phyloP scores from a whole-genome alignment of 2,113 vertebrate species.

The Neogobius melanostomus region DNA sequence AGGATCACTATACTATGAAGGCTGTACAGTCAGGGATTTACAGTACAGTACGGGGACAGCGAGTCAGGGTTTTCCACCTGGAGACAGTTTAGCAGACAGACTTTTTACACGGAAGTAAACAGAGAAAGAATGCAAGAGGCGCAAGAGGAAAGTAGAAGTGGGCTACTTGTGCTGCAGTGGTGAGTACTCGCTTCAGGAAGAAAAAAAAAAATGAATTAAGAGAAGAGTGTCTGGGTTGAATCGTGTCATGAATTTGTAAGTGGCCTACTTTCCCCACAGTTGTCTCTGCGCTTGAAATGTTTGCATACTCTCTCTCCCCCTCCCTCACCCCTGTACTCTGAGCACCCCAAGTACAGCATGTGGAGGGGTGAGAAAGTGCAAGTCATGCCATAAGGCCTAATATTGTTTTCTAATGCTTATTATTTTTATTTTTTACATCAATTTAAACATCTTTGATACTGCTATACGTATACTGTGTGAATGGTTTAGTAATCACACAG shows the following conservation, averaged over 20 bases:
- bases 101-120: slow-evolving; percentile 43
- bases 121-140: slow-evolving; percentile 40
- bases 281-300: slow-evolving; percentile 29
- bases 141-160: slow-evolving; percentile 54
- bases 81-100: slow-evolving; percentile 33
- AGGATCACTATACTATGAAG: slow-evolving; percentile 59
- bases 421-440: slow-evolving; percentile 31
- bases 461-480: not conserved
- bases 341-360: slow-evolving; percentile 31
- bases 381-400: slow-evolving; percentile 68
- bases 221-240: slow-evolving; percentile 22
- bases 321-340: slow-evolving; percentile 5
- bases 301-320: slow-evolving; percentile 11
- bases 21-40: slow-evolving; percentile 34
- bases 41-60: slow-evolving; percentile 16
- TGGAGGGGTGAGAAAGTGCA: slow-evolving; percentile 70
- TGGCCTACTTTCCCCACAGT: slow-evolving; percentile 58
- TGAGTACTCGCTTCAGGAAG: slow-evolving; percentile 62
- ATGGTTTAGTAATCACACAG: not conserved
- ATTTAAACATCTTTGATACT: slow-evolving; percentile 31
- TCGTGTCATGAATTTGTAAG: slow-evolving; percentile 50
- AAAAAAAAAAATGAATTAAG: slow-evolving; percentile 49
- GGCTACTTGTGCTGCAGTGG: slow-evolving; percentile 61
- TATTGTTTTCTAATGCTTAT: slow-evolving; percentile 43
- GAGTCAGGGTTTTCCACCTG: slow-evolving; percentile 51